Base-by-base conservation (phyloP, 1,140 invertebrate genomes). In the Grapholita molesta region DNA sequence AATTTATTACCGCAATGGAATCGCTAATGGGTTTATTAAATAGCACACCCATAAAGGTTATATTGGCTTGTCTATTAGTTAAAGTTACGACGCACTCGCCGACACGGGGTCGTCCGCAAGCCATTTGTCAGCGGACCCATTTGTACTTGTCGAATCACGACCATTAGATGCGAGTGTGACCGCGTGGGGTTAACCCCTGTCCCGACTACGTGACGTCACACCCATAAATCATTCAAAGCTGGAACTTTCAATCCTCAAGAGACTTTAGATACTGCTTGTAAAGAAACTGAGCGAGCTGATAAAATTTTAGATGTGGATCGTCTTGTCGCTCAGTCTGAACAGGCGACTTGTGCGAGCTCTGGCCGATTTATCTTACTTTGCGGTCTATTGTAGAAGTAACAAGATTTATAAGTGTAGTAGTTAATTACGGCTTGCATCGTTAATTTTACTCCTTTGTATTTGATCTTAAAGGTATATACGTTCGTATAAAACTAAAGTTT, bases 131-230 rank as follows among this genome's bases (percentile, higher is more conserved):
- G 83, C 69, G 75, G 72, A 68, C 81, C 89, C 88, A 91, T 91
- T 91, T 91, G 89, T 91, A 90, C 89, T 89, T 90, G 89, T 90
- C 89, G 89, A 91, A 90, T 91, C 89, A 89, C 89, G 80, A 83
- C 86, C 88, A 91, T 91, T 91, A 91, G 86, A 89, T 75, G 80
- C 75, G 86, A 85, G 86, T 89, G 88, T 87, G 85, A 89, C 89
- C 87, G 84, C 86, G 78, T 79, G 85, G 84, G 85, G 82, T 84
- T 80, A 79, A 73, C 71, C 77, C 73, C 48, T 72, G 83, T 85
- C 61, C 81, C 64, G 70, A 86, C 74, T 80, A 64, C 48, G 79
- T 72, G 67, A 78, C 76, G 53, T 71, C 70, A 71, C 35, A 33
- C 18, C 70, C 66, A 67, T 69, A 71, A 66, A 61, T 61, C 55